Evolutionary conservation across 2,888 invertebrate species (phyloP), one percentile per base, ranked within the genome.

Genomic region (Eilema depressum): DNA sequence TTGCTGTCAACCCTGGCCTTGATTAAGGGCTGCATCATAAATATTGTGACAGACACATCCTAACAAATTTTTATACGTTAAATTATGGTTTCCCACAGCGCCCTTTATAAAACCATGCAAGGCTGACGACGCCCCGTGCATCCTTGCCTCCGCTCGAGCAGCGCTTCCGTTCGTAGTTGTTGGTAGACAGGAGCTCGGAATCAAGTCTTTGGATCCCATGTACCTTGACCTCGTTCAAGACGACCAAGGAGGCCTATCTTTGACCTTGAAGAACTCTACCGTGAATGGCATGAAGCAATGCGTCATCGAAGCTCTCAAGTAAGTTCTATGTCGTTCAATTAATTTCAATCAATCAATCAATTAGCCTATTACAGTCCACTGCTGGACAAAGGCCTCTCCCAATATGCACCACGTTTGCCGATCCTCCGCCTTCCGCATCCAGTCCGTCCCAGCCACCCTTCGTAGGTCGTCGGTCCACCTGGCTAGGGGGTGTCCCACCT

Each of bases 41-140:
- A 17, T 41, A 41, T 17, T 41, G 41, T 17, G 17, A 14, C 37
- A 37, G 37, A 14, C 14, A 37, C 14, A 1, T 14, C 37, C 37
- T 47, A 20, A 47, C 17, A 37, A 3, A 37, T 37, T 33, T 33
- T 8, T 1, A 17, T 5, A 59, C 26, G 2, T 33, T 47, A 20
- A 20, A 47, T 56, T 28, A 12, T 20, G 66, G 12, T 30, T 28
- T 63, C 62, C 30, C 14, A 8, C 85, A 94, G 95, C 93, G 0
- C 92, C 94, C 0, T 92, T 93, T 82, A 88, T 95, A 69, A 91
- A 76, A 64, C 92, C 93, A 59, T 94, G 95, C 83, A 87, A 87
- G 69, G 4, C 68, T 0, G 87, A 82, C 0, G 94, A 95, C 85
- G 78, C 76, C 3, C 75, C 80, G 0, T 95, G 95, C 83, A 57